Percentiles rank a stretch among this genome's conserved stretches.
Evolutionary conservation across 2,797 vertebrate species (phyloP).

Genomic region (Sebastes paucispinis): DNA sequence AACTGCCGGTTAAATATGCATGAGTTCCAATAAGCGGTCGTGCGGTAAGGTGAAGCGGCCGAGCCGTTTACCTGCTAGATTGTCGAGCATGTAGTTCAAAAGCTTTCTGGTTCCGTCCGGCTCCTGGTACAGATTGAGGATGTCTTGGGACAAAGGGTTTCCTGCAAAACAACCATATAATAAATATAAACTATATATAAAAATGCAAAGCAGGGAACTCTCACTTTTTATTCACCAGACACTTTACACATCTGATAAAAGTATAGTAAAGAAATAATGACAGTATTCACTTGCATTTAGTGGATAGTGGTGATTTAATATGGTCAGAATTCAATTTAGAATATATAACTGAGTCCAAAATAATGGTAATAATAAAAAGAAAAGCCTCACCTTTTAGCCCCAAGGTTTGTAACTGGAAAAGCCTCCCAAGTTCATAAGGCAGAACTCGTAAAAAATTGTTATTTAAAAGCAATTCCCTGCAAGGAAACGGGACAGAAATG

Average conservation of each 20-base stretch:
- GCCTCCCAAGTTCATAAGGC: slow-evolving; percentile 99
- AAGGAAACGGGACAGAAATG: slow-evolving; percentile 21
- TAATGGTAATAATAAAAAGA: background rate
- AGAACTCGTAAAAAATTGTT: slow-evolving; percentile 99
- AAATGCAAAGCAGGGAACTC: background rate
- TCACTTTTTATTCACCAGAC: background rate
- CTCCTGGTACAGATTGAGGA: slow-evolving; percentile 98
- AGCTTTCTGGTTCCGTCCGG: slow-evolving; percentile 97
- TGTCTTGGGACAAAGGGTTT: slow-evolving; percentile 99
- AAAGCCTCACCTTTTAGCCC: slow-evolving; percentile 91
- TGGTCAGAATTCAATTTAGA: background rate
- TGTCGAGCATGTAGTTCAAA: slow-evolving; percentile 99
- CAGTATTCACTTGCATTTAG: background rate
- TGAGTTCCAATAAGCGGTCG: background rate
- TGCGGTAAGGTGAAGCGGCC: background rate
- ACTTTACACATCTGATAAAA: background rate
- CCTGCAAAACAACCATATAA: slow-evolving; percentile 76
- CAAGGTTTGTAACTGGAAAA: slow-evolving; percentile 97
- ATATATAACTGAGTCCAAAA: background rate
- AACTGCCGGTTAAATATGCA: slow-evolving; percentile 8
- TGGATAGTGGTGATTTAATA: no score
- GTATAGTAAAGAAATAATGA: background rate
- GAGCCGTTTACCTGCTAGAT: slow-evolving; percentile 92
- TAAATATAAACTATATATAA: background rate
- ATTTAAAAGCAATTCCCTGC: slow-evolving; percentile 99